Evolutionary conservation across 2,797 vertebrate species (phyloP).

Genomic region (Dendrocincla tyrannina): DNA sequence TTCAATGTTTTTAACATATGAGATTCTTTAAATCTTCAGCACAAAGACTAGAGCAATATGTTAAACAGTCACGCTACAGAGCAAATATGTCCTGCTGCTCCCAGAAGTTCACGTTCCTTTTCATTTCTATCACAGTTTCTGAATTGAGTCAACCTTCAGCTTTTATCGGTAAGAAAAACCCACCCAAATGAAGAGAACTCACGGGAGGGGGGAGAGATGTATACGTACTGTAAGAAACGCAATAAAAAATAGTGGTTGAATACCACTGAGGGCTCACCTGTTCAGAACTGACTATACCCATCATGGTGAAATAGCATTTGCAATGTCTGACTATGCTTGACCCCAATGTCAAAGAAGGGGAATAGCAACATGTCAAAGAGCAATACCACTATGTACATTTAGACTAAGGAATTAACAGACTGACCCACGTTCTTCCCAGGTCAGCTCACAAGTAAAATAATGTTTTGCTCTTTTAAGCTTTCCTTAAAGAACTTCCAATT

Average conservation of each 20-base stretch:
- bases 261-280: not conserved
- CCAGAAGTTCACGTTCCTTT: not conserved
- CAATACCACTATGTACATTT: not conserved
- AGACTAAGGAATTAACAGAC: not conserved
- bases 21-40: not conserved
- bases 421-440: not conserved
- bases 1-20: not conserved
- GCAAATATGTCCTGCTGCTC: not conserved
- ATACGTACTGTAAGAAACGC: rapidly evolving
- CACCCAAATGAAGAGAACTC: not conserved
- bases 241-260: not conserved
- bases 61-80: not conserved
- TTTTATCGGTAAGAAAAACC: not conserved
- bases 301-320: not conserved
- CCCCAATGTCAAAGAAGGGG: not conserved
- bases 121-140: not conserved
- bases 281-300: not conserved
- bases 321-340: not conserved
- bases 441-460: not conserved
- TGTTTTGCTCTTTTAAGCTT: not conserved
- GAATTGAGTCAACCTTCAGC: not conserved
- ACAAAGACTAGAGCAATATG: not conserved
- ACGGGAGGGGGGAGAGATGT: not conserved
- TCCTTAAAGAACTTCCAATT: not conserved
- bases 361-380: not conserved